phyloP scores from a whole-genome alignment of 2,797 vertebrate species.

The Macropodus opercularis region DNA sequence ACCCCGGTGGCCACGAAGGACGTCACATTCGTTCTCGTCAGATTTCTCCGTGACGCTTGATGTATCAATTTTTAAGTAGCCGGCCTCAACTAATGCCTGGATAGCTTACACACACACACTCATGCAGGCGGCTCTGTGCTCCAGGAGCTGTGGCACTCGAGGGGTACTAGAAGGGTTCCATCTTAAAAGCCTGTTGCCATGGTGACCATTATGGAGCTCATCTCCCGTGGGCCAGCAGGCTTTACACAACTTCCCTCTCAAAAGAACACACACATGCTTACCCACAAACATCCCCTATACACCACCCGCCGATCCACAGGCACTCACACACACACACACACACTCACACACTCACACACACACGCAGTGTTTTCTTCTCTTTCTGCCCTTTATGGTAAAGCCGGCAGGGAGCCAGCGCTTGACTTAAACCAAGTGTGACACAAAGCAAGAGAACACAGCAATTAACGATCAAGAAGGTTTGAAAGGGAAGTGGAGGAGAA shows the following conservation, averaged over 20 bases:
- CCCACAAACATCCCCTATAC: constrained; percentile 21
- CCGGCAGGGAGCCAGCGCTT: constrained; percentile 52
- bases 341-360: constrained; percentile 5
- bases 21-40: constrained; percentile 78
- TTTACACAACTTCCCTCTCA: constrained; percentile 70
- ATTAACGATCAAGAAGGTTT: constrained; percentile 47
- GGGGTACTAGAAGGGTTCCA: constrained; percentile 75
- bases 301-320: constrained; percentile 5
- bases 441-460: constrained; percentile 53
- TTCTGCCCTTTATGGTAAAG: constrained; percentile 59
- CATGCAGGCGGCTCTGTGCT: constrained; percentile 57
- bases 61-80: constrained; percentile 84
- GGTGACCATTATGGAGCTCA: constrained; percentile 78
- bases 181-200: constrained; percentile 83
- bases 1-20: constrained; percentile 67
- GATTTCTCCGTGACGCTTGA: constrained; percentile 79
- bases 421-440: constrained; percentile 50
- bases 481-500: constrained; percentile 31
- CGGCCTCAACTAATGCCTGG: constrained; percentile 59
- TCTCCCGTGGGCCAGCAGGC: constrained; percentile 73
- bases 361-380: constrained; percentile 35
- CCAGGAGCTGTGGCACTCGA: constrained; percentile 70
- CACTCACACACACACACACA: constrained; percentile 14
- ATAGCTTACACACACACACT: constrained; percentile 41
- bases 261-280: constrained; percentile 47